A percentile compares a stretch with the other conserved stretches of the same genome.
Evolutionary conservation across 2,797 vertebrate genomes (phyloP).

Genomic region (Danio jaintianensis): DNA sequence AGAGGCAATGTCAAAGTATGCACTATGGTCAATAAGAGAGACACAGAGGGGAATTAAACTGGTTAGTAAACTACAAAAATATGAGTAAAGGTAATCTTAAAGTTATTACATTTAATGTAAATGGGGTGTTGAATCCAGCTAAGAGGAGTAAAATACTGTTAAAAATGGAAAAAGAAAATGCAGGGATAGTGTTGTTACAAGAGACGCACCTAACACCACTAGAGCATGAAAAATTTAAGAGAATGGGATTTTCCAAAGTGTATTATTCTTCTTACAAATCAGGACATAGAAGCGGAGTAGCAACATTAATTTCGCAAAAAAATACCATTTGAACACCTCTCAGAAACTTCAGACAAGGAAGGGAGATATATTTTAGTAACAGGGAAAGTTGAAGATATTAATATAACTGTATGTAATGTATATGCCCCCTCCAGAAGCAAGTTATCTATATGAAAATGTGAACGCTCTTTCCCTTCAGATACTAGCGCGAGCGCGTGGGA

Average conservation of each 20-base stretch:
- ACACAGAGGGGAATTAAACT: background rate
- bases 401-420: too few relatives aligned
- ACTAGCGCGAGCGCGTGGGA: too few relatives aligned
- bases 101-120: constrained; percentile 24
- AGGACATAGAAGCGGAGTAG: constrained; percentile 27
- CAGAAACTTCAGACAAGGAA: constrained; percentile 10
- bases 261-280: constrained; percentile 34
- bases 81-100: background rate
- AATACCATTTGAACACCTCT: constrained; percentile 26
- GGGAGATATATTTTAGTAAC: constrained; percentile 27
- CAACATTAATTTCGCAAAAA: constrained; percentile 12
- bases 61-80: background rate
- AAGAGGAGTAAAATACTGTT: constrained; percentile 24
- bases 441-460: too few relatives aligned
- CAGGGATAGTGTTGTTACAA: constrained; percentile 8
- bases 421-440: too few relatives aligned
- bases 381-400: too few relatives aligned
- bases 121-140: background rate
- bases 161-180: constrained; percentile 33
- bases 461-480: too few relatives aligned
- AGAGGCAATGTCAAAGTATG: background rate
- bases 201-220: background rate
- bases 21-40: background rate
- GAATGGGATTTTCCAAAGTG: constrained; percentile 23
- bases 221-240: constrained; percentile 26